Percentiles rank a stretch among this genome's conserved stretches.
phyloP scores from a whole-genome alignment of 2,113 vertebrate genomes.

The Leucoraja erinaceus region DNA sequence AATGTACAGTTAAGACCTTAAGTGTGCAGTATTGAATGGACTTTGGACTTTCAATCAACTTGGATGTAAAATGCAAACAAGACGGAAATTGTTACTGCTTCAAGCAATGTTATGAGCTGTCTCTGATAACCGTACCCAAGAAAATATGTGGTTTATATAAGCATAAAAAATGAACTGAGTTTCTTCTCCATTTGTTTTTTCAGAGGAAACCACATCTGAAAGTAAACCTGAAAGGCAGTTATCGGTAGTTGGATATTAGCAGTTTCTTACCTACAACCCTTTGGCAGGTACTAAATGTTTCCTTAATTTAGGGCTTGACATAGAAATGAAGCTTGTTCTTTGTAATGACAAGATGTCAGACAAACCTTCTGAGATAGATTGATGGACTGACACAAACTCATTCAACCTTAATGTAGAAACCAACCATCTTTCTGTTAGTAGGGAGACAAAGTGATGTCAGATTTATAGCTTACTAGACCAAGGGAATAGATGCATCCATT shows the following conservation, averaged over 20 bases:
- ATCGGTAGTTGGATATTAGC: not conserved
- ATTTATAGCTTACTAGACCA: not conserved
- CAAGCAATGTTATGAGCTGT: conserved; percentile 8
- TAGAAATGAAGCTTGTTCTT: conserved; percentile 26
- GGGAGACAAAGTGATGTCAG: not conserved
- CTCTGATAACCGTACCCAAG: conserved; percentile 22
- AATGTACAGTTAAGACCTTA: conserved; percentile 21
- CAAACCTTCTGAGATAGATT: conserved; percentile 33
- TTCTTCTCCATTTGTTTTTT: not conserved
- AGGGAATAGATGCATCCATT: no score
- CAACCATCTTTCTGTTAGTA: conserved; percentile 18
- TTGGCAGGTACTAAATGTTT: conserved; percentile 25
- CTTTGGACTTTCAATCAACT: conserved; percentile 26
- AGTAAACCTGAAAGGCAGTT: not conserved
- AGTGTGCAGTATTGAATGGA: conserved; percentile 23
- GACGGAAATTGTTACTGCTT: not conserved
- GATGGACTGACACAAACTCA: conserved; percentile 39
- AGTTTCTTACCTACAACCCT: not conserved
- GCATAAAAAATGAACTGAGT: conserved; percentile 8
- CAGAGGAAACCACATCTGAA: not conserved
- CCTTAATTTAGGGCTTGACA: conserved; percentile 19
- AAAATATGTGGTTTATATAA: not conserved
- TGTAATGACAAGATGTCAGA: conserved; percentile 14
- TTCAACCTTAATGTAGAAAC: conserved; percentile 31
- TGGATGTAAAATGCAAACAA: conserved; percentile 8